These are phyloP conservation scores for Xiphorhynchus elegans DNA, from an alignment of 2,113 vertebrate species.

Conservation along the genomic window DNA sequence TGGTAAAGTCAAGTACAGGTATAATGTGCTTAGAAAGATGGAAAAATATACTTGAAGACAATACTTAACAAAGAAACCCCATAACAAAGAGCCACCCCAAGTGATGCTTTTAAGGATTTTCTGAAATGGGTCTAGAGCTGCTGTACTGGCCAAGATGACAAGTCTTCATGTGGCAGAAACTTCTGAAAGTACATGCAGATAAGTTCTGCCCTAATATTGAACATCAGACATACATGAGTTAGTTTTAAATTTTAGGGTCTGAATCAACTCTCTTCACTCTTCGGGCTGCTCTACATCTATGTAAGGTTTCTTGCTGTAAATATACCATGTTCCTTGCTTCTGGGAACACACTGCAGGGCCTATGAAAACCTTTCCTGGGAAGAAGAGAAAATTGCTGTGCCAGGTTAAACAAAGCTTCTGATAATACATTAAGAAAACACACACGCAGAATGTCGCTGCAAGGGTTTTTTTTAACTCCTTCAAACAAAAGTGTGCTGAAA, in stretches of 20 bases:
- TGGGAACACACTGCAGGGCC: background rate
- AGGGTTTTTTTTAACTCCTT: background rate
- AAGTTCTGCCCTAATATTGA: background rate
- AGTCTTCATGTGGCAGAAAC: background rate
- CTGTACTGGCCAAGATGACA: background rate
- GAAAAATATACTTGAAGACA: background rate
- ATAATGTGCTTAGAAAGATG: background rate
- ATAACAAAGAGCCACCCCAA: background rate
- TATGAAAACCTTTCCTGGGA: background rate
- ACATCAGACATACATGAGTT: background rate
- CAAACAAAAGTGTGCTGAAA: background rate
- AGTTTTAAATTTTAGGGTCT: background rate
- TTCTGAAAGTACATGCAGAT: background rate
- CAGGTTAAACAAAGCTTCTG: background rate
- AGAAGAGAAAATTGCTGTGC: background rate
- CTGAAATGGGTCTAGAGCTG: background rate
- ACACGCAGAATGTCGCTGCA: fast-evolving
- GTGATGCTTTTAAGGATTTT: background rate
- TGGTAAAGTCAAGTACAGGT: constrained; percentile 38
- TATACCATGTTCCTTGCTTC: background rate
- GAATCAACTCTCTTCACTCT: background rate
- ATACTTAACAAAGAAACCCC: background rate
- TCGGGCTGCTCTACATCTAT: background rate
- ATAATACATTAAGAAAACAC: background rate
- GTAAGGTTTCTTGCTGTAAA: background rate